Evolutionary conservation across 2,797 vertebrate genomes (phyloP), one percentile per base, ranked within the genome.

Genomic region (Hypotaenidia okinawae): DNA sequence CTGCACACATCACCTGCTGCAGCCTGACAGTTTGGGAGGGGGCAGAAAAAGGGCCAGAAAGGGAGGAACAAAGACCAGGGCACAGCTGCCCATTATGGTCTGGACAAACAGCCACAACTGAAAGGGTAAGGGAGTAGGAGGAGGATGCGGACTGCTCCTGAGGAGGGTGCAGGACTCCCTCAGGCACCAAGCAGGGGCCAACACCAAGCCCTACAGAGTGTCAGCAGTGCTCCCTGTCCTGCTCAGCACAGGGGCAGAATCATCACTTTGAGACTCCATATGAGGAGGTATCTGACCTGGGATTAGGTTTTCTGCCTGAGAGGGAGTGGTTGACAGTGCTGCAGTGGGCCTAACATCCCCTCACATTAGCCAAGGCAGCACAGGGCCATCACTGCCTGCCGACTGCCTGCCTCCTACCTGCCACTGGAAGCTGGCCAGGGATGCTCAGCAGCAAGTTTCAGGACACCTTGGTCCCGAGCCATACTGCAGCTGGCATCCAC

Each of bases 131-230:
- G 28, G 11, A 19, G 12, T 28, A 59, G 6, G 37, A 93, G 6
- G 1, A 11, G 8, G 2, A 52, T 2, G 0, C 6, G 21, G 30
- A 63, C 3, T 1, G 0, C 24, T 84, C 21, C 47, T 43, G 24
- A 4, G 13, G 7, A 84, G 33, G 5, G 39, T 72, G 30, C 35
- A 68, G 41, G 39, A 41, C 22, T 72, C 9, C 3, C 28, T 52
- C 39, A 30, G 30, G 30, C 24, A 85, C 11, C n/a, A 61, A 41
- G 58, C n/a, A 59, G 16, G 25, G 18, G 10, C 16, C 62, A 82
- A 13, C 8, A 24, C n/a, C 11, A 2, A 45, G 23, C 17, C 8
- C 33, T 68, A 24, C n/a, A 49, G 39, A 90, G 13, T 6, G 5
- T 52, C 16, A 68, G 15, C n/a, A 52, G 17, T 35, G 27, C 18